Evolutionary conservation across 2,113 vertebrate genomes (phyloP), one percentile per base, ranked within the genome.

Genomic region (Pedionomus torquatus): DNA sequence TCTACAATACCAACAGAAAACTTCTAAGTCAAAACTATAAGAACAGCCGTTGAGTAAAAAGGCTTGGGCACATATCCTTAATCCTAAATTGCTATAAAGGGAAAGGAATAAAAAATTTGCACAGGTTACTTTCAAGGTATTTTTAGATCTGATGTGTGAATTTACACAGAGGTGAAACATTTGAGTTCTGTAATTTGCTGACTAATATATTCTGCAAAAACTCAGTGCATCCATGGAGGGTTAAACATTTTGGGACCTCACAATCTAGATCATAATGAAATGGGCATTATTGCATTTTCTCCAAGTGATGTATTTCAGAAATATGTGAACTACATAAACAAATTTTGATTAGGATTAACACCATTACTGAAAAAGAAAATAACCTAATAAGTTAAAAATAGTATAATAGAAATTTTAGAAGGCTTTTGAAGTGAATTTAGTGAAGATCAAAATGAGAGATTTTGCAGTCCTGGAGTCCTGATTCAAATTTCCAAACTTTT

Each of bases 381-480:
- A 57, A 44, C 89, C 64, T 82, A 86, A 46, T 91, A 89, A 84
- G 66, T 46, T 64, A 79, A 86, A 61, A 14, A 41, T 51, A 6
- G 52, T 87, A 94, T 91, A 94, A 90, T n/a, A 6, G 33, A 93
- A 92, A 9, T 83, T 81, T 95, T 90, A 81, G 33, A 95, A 55
- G 46, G 6, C 11, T 61, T 96, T 96, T 95, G 72, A 97, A 96
- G 43, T 79, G 31, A 96, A 90, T 93, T 95, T 93, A 88, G 52
- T 82, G n/a, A 95, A 91, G 68, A 95, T 88, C 79, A 92, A 86
- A 95, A 75, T 33, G 11, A 84, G 43, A 88, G 48, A 91, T 52
- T 91, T 97, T 61, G 92, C 70, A 97, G 46, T 84, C 46, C 63
- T 64, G 55, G 51, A 93, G 39, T 20, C 51, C 7, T 80, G 95